phyloP scores from a whole-genome alignment of 1,140 invertebrate species.

The Panonychus citri region DNA sequence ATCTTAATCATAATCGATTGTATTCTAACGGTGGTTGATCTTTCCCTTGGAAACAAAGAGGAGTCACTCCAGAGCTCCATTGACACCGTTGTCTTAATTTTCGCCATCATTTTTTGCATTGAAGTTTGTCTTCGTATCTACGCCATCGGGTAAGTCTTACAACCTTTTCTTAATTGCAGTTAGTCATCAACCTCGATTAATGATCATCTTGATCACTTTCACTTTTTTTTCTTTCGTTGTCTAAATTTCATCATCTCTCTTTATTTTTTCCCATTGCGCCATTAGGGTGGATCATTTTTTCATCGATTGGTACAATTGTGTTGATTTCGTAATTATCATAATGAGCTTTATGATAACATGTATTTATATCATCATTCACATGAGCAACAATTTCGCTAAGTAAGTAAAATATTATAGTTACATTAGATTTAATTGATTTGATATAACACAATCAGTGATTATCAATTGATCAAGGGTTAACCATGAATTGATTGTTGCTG shows the following conservation, averaged over 20 bases:
- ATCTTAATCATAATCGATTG: slow-evolving; percentile 24
- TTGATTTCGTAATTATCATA: slow-evolving; percentile 26
- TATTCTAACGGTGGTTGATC: slow-evolving; percentile 22
- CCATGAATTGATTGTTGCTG: too few species aligned
- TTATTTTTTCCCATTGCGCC: slow-evolving; percentile 10
- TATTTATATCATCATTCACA: slow-evolving; percentile 17
- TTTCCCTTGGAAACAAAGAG: slow-evolving; percentile 18
- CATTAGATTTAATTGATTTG: neutral
- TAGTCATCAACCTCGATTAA: too few species aligned
- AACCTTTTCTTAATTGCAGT: too few species aligned
- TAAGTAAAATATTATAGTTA: neutral
- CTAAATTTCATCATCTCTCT: neutral
- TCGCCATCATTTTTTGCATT: slow-evolving; percentile 23
- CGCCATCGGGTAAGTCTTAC: slow-evolving; percentile 20
- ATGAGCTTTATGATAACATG: slow-evolving; percentile 25
- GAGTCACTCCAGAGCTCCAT: slow-evolving; percentile 9
- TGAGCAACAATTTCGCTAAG: slow-evolving; percentile 14
- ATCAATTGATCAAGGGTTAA: too few species aligned
- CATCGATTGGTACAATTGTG: slow-evolving; percentile 23
- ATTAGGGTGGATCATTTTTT: slow-evolving; percentile 20
- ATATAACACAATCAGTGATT: too few species aligned
- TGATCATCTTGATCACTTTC: too few species aligned
- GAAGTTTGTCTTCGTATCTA: slow-evolving; percentile 24
- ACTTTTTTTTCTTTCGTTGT: too few species aligned
- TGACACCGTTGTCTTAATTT: slow-evolving; percentile 19